Evolutionary conservation across 2,797 vertebrate genomes (phyloP).

Genomic region (Epinephelus malabaricus): DNA sequence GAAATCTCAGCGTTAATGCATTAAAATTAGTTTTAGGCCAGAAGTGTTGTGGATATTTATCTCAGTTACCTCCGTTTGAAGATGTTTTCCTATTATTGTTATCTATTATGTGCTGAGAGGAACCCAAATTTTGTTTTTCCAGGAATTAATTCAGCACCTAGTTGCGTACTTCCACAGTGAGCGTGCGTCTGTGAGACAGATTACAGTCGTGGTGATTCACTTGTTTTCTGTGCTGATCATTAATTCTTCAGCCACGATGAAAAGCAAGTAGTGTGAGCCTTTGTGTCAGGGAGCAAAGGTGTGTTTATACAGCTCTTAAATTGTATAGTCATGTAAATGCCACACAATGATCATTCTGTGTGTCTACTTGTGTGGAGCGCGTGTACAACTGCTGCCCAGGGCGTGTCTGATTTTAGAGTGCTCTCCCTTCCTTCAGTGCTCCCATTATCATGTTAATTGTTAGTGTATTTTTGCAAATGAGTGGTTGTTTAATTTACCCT

Average conservation of each 20-base stretch:
- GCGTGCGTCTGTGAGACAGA: slow-evolving; percentile 2
- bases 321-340: slow-evolving; percentile 28
- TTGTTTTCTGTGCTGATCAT: slow-evolving; percentile 14
- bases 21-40: not conserved
- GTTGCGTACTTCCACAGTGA: not conserved
- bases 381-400: slow-evolving; percentile 76
- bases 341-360: slow-evolving; percentile 19
- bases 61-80: not conserved
- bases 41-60: not conserved
- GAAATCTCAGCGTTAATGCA: not conserved
- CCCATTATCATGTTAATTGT: slow-evolving; percentile 94
- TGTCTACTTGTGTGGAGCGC: slow-evolving; percentile 9
- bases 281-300: slow-evolving; percentile 9
- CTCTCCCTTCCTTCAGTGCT: slow-evolving; percentile 89
- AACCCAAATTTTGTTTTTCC: not conserved
- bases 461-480: slow-evolving; percentile 90
- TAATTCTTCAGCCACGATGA: slow-evolving; percentile 10
- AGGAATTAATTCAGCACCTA: not conserved
- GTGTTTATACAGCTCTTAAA: slow-evolving; percentile 17
- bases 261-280: slow-evolving; percentile 5
- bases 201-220: not conserved
- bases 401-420: slow-evolving; percentile 90
- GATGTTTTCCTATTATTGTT: not conserved
- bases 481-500: slow-evolving; percentile 70
- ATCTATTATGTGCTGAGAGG: not conserved